These are phyloP conservation scores for Amorpha juglandis DNA, from an alignment of 2,888 invertebrate genomes.

Conservation along the genomic window DNA sequence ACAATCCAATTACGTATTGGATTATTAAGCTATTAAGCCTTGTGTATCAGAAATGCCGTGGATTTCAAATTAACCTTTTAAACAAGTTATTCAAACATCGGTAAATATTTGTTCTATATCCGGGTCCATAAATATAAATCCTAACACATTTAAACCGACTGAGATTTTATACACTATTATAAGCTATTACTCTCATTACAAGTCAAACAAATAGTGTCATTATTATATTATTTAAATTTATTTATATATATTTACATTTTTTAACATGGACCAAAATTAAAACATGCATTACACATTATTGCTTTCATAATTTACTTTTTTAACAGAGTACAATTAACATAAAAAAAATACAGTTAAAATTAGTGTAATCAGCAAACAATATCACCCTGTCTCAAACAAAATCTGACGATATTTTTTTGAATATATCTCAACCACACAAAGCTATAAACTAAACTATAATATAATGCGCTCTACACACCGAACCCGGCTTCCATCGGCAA, in stretches of 20 bases:
- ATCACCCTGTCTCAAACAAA: conserved; percentile 33
- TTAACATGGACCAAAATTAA: conserved; percentile 14
- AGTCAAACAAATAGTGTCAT: conserved; percentile 25
- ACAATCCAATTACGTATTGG: no score
- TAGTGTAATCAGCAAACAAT: conserved; percentile 20
- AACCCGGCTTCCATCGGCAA: no score
- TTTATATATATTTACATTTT: conserved; percentile 30
- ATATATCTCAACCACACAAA: conserved; percentile 16
- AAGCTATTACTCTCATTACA: conserved; percentile 22
- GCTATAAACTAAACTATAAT: conserved; percentile 19
- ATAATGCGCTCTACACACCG: no score
- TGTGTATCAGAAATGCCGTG: conserved; percentile 2
- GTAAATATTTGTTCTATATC: neutral
- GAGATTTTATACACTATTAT: conserved; percentile 19
- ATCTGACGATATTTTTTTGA: conserved; percentile 24
- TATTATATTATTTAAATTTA: conserved; percentile 23
- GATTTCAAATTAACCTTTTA: neutral
- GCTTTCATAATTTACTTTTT: conserved; percentile 10
- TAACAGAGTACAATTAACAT: conserved; percentile 9
- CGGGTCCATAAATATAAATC: neutral
- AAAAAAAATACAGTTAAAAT: conserved; percentile 1
- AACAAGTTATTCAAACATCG: no score
- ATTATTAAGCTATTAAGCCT: neutral
- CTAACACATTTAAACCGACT: conserved; percentile 7
- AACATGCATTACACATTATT: conserved; percentile 8